Conservation (phyloP, 2,888 invertebrate species). For the Drosophila longiperda region DNA sequence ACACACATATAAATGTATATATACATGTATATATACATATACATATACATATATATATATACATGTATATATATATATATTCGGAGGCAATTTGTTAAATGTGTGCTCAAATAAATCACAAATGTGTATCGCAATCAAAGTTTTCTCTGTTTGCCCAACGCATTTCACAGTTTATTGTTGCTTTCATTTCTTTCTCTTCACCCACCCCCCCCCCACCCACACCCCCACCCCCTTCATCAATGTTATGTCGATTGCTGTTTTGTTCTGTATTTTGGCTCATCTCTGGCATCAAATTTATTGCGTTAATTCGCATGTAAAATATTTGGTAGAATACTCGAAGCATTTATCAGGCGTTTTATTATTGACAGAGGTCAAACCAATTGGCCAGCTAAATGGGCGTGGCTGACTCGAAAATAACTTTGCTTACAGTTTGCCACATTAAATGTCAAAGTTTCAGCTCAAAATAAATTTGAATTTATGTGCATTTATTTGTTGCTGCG, state of each 20-base stretch:
- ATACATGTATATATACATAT: constrained; percentile 18
- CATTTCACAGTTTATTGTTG: constrained; percentile 48
- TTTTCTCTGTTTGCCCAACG: constrained; percentile 54
- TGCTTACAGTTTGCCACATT: constrained; percentile 25
- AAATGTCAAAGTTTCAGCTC: constrained; percentile 58
- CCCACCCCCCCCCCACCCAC: neutral
- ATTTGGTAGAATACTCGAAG: constrained; percentile 70
- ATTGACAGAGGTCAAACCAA: constrained; percentile 66
- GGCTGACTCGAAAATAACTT: constrained; percentile 38
- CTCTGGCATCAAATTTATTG: constrained; percentile 72
- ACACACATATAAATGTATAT: constrained; percentile 30
- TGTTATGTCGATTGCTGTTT: constrained; percentile 31
- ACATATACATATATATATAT: constrained; percentile 17
- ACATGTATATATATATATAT: constrained; percentile 26
- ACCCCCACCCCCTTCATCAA: neutral
- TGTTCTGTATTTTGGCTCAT: constrained; percentile 33
- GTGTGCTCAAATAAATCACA: constrained; percentile 78
- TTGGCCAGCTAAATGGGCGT: constrained; percentile 12
- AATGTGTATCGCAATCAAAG: constrained; percentile 78
- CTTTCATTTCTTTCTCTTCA: neutral
- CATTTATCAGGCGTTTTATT: constrained; percentile 80
- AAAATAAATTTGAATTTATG: constrained; percentile 63
- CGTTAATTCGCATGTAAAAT: constrained; percentile 80
- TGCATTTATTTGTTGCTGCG: constrained; percentile 54
- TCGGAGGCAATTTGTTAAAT: constrained; percentile 76